phyloP scores from a whole-genome alignment of 2,113 vertebrate species.

The Balaeniceps rex region DNA sequence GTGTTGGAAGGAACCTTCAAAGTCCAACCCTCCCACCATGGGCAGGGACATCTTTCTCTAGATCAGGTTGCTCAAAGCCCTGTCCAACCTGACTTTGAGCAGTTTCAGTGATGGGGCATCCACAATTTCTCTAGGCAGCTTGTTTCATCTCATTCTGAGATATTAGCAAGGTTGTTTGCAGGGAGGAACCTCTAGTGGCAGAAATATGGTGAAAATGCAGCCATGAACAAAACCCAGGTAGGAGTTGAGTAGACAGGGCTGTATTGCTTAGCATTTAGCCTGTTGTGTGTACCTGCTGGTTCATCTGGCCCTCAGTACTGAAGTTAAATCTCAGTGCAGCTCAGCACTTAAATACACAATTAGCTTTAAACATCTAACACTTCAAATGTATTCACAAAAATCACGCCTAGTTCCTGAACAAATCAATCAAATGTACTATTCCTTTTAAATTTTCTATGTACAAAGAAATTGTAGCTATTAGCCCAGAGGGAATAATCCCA shows the following conservation, averaged over 20 bases:
- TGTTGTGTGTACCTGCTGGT: not conserved
- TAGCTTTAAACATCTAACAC: not conserved
- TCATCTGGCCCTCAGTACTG: not conserved
- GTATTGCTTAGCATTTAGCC: not conserved
- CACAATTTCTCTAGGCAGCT: not conserved
- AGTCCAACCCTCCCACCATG: not conserved
- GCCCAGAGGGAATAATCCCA: constrained; percentile 33
- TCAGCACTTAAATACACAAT: not conserved
- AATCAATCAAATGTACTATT: constrained; percentile 35
- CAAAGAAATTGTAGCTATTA: constrained; percentile 25
- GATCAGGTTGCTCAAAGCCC: not conserved
- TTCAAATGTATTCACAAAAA: not conserved
- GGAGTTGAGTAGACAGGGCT: not conserved
- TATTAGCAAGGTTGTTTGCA: not conserved
- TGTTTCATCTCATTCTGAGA: not conserved
- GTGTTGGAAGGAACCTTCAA: not conserved
- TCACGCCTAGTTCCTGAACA: constrained; percentile 1
- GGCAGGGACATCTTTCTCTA: not conserved
- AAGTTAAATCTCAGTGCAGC: not conserved
- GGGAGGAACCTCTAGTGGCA: not conserved
- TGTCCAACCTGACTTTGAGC: not conserved
- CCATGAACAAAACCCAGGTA: not conserved
- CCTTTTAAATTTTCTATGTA: constrained; percentile 3
- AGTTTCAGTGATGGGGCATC: not conserved
- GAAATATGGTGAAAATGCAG: not conserved